Base-by-base conservation (phyloP, 23 tunicate genomes). In the Trididemnum clinides region DNA sequence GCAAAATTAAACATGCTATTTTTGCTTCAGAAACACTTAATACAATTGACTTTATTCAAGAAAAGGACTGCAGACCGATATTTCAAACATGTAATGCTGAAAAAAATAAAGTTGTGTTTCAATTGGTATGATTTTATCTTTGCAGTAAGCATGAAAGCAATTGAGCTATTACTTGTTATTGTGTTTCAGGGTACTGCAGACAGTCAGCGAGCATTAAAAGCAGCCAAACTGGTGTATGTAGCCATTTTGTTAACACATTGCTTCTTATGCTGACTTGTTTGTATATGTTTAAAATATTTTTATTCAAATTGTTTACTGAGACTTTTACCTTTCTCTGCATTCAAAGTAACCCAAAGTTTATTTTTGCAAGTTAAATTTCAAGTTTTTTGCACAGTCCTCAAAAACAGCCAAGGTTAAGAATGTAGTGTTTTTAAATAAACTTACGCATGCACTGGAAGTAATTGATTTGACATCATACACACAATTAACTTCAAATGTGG, bases 121-220 rank as follows among this genome's bases (percentile, higher is more conserved):
- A 96, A 80, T 25, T 96, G 87, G 98, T 94, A 64, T 18, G 80
- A n/a, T n/a, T 63, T 25, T 63, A 63, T 63, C n/a, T 21, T 63
- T 63, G 7, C 71, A 15, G 18, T 63, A 5, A 44, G 54, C 54
- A 7, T 44, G n/a, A n/a, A n/a, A n/a, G n/a, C n/a, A n/a, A n/a
- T 49, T 63, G n/a, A 10, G 26, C 28, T n/a, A 63, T n/a, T 22
- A 5, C 32, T 30, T 87, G 0, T 44, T 7, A 7, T 65, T 20
- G 69, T 33, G 73, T 59, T 81, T 74, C 35, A 94, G 98, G 99
- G 99, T 7, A 96, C 99, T 49, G 88, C 96, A 27, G 92, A 96
- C 64, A 83, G 93, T 4, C 70, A 96, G 50, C 79, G 99, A 75
- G 99, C 99, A 25, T 57, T 96, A 51, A 78, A 84, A 73, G 96